Evolutionary conservation across 2,113 vertebrate species (phyloP), one percentile per base, ranked within the genome.

Genomic region (Grammatotria lemairii): DNA sequence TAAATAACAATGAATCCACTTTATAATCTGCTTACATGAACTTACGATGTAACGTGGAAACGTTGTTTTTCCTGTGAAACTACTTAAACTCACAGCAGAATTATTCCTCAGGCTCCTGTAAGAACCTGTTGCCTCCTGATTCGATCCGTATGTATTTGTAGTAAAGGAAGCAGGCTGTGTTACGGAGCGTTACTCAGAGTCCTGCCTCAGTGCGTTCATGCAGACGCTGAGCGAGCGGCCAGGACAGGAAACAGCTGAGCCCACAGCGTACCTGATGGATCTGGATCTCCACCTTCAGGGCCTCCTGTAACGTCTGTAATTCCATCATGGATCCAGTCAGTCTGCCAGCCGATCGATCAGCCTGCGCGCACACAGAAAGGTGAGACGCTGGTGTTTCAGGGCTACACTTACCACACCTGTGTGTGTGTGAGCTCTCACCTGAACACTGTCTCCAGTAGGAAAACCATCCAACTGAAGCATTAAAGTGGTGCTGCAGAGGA

Each of bases 241-340:
- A 10, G 28, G 26, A 47, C 42, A 28, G 70, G 42, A 49, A 49
- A 0, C 70, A 28, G 31, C n/a, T 40, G 33, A 42, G 8, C 1
- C 12, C 65, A 45, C 21, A 2, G 47, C 57, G 19, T 63, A 88
- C 98, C 98, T 99, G 98, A 96, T 99, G 98, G 97, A 99, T 97
- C 96, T 99, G 98, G 97, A 99, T 99, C 97, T 99, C 98, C 96
- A 99, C 98, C 98, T 99, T 99, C 94, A 99, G 97, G 92, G 98
- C 98, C 96, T 99, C 98, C 97, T 99, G 98, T 93, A 99, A 97
- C 95, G 97, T 99, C 97, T 99, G 98, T 94, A 99, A 96, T 97
- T 99, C 98, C 98, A 99, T 99, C 96, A 98, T 99, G 90, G 95
- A 96, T 95, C 94, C 96, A 94, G 95, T 96, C 94, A 95, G 93